phyloP scores from a whole-genome alignment of 2,113 vertebrate genomes.

The Zeus faber region DNA sequence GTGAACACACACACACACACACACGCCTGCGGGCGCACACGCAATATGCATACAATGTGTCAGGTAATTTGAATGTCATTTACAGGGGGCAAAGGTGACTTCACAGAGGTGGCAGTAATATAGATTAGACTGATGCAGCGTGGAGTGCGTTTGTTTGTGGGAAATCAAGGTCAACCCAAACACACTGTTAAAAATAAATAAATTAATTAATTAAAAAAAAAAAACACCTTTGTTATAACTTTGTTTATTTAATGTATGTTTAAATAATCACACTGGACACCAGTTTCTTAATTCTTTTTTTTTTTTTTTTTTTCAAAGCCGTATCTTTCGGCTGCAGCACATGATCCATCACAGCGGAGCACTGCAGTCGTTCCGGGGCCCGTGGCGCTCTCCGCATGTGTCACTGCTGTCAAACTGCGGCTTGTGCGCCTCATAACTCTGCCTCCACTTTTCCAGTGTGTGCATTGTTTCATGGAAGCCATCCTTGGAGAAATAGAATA shows the following conservation, averaged over 20 bases:
- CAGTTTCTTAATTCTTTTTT: too few relatives aligned
- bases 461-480: not conserved
- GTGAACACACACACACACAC: slow-evolving; percentile 48
- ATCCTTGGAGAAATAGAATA: not conserved
- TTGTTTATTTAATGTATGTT: too few relatives aligned
- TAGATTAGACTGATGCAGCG: slow-evolving; percentile 57
- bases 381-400: too few relatives aligned
- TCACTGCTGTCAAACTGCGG: not conserved
- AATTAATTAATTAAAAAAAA: too few relatives aligned
- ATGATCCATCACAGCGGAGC: not conserved
- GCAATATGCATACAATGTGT: slow-evolving; percentile 12
- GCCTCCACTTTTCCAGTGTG: not conserved
- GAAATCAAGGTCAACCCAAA: slow-evolving; percentile 58
- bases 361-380: not conserved
- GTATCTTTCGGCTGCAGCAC: not conserved
- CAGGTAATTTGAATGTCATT: slow-evolving; percentile 60
- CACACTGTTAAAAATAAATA: too few relatives aligned
- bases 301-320: too few relatives aligned
- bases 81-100: slow-evolving; percentile 68
- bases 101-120: slow-evolving; percentile 56
- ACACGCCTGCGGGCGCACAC: slow-evolving; percentile 1
- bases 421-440: not conserved
- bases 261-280: slow-evolving; percentile 6
- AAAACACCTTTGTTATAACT: too few relatives aligned
- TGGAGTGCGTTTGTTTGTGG: slow-evolving; percentile 46